Evolutionary conservation across 2,888 invertebrate species (phyloP), one percentile per base, ranked within the genome.

Genomic region (Campoletis raptor): DNA sequence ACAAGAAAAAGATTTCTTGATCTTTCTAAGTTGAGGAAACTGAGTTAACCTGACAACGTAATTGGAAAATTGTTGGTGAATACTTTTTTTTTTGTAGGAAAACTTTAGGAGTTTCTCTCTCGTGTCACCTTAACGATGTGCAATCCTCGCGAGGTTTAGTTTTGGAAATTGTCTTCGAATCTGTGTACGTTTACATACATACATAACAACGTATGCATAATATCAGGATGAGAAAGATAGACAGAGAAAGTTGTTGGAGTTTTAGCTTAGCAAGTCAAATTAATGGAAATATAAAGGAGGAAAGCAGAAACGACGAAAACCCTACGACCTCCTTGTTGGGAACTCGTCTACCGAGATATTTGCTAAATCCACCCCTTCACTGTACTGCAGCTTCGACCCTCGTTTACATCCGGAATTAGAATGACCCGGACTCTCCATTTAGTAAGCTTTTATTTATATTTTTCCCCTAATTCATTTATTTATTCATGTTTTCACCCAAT

Each of bases 191-290:
- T 45, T 42, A 61, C 18, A 37, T 48, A 52, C 36, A 73, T 61
- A 36, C n/a, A 64, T 72, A 40, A 57, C 42, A 36, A 42, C 15
- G 57, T 54, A 57, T 54, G 48, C 61, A 61, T 61, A 61, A 69
- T 42, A 42, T 73, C 61, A 69, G 69, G 57, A 40, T 40, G 70
- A 15, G 45, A n/a, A 76, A 72, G 40, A 52, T 42, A 52, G 54
- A 54, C 48, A 70, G 70, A 73, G 84, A 78, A 83, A 81, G 81
- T 74, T 89, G 88, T 83, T 87, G 90, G 89, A 90, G 90, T 90
- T 91, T 89, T 91, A 89, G 87, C 87, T 93, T 93, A 92, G 93
- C 93, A 93, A 93, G 93, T 93, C 93, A 93, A 93, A 93, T 93
- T 92, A 92, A 93, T 93, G 92, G 91, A 92, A 91, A 93, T 93